Base-by-base conservation (phyloP, 2,888 invertebrate genomes). In the Harpalus rufipes region DNA sequence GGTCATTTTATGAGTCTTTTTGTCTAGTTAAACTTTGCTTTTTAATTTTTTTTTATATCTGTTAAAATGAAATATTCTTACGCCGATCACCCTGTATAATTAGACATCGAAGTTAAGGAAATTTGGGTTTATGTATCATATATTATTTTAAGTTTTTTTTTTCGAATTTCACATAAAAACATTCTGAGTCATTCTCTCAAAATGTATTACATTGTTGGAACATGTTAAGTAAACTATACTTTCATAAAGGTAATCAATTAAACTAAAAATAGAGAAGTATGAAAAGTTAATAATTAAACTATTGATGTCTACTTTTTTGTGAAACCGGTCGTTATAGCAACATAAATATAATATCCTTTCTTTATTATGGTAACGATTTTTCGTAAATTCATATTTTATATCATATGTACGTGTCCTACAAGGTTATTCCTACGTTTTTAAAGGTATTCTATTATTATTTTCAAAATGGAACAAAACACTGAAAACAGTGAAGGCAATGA, bases 311-410 rank as follows among this genome's bases (percentile, higher is more conserved):
- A 44, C 18, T 18, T 74, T 74, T 44, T 41, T 74, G n/a, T 41
- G 8, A 51, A 39, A 8, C 18, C 72, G n/a, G 80, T 80, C 58
- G 80, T 80, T 80, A 80, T 80, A 61, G 61, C 80, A 80, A 80
- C 80, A 59, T 72, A 72, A 44, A 74, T 74, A 74, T 74, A 44
- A 74, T 74, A 74, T 74, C 41, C 18, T 14, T n/a, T 41, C 41
- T 76, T 78, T 78, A 78, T 78, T 78, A 81, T 68, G 56, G 68
- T 81, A 81, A 81, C 81, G 81, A 81, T 81, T 81, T 65, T 81
- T 25, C 44, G 61, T 61, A 61, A 79, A 41, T 72, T 72, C 72
- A 72, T 72, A 72, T 72, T 72, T 72, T 44, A 72, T 10, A n/a
- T 44, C 8, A 0, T 44, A 72, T 16, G 39, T 18, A 44, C 41